Base-by-base conservation (phyloP, 2,797 vertebrate species). In the Melanotaenia parkinsoni region DNA sequence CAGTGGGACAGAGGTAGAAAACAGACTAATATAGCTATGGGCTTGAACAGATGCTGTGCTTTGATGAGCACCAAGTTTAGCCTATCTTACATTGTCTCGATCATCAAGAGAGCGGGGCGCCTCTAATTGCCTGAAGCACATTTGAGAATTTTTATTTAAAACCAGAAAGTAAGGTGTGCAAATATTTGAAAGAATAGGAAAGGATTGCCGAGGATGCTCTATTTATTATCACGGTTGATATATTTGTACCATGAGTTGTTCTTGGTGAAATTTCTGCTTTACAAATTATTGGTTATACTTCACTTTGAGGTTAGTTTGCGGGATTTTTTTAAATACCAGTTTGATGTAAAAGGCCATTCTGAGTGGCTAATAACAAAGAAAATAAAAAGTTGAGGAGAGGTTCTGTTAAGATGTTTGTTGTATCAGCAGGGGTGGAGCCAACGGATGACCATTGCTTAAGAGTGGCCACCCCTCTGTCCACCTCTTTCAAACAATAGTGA, bases 11-110 rank as follows among this genome's bases (percentile, higher is more conserved):
- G 68, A 63, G 75, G 65, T 62, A 62, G 75, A 80, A 82, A 80
- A 79, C 77, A 64, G 56, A 24, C 51, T 81, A 67, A 78, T 81
- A 76, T 80, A 72, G 79, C 89, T 84, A 50, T 63, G 72, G 88
- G 86, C 81, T 76, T 40, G 73, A 90, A 87, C 91, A 93, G 92
- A 92, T 92, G 92, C 87, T 83, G 72, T 40, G 62, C 86, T 85
- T 85, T 91, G 89, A 94, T 91, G 86, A 90, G 85, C 78, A 58
- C 77, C 18, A 67, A 83, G 86, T 85, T 91, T 85, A 89, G 75
- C 63, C 77, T 70, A 74, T 82, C 72, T 82, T 69, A 79, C 24
- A 37, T 45, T 67, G 64, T 80, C 80, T 87, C 74, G 11, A 73
- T 86, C 82, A 74, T 63, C 84, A 70, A 69, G 76, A 80, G 80